Base-by-base conservation (phyloP, 2,888 invertebrate genomes). In the Axea sp. region DNA sequence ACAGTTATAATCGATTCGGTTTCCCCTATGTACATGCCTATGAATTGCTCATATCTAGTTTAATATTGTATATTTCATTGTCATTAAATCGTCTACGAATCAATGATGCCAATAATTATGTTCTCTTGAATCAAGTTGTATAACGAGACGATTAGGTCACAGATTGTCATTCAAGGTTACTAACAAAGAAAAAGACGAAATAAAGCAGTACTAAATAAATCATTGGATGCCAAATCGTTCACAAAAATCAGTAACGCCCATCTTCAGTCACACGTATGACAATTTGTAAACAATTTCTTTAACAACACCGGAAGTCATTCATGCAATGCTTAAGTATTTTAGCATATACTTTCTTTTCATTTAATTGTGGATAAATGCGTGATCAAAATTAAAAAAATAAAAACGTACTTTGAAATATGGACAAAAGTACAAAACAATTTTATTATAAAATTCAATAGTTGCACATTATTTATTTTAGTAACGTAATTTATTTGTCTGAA, bases 101-200 rank as follows among this genome's bases (percentile, higher is more conserved):
- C 33, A 51, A 55, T 57, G 39, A 68, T 57, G 57, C 57, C 62
- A 71, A 74, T 74, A 64, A 74, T 74, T 65, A 72, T 30, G 64
- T 62, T 45, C 55, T 37, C 47, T 67, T 49, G 45, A 71, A 55
- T 72, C 39, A 67, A 55, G 62, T 75, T 75, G 71, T 75, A 72
- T 75, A 75, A 72, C 55, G 19, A 62, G 47, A 67, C 62, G 75
- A 72, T 72, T 62, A 67, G 57, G 62, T 75, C 75, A 75, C 39
- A 60, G 71, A 71, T 75, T 57, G 45, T 62, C 47, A 31, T 41
- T 72, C 67, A 72, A 75, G 75, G 71, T 53, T 53, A 24, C 24
- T 33, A 22, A 47, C 43, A 41, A 62, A 62, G 65, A 62, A 65
- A 57, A 60, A 59, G 65, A 35, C 49, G 33, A 69, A 62, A 43